These are phyloP conservation scores for Formica selysi DNA, from an alignment of 1,140 invertebrate species.

Conservation along the genomic window DNA sequence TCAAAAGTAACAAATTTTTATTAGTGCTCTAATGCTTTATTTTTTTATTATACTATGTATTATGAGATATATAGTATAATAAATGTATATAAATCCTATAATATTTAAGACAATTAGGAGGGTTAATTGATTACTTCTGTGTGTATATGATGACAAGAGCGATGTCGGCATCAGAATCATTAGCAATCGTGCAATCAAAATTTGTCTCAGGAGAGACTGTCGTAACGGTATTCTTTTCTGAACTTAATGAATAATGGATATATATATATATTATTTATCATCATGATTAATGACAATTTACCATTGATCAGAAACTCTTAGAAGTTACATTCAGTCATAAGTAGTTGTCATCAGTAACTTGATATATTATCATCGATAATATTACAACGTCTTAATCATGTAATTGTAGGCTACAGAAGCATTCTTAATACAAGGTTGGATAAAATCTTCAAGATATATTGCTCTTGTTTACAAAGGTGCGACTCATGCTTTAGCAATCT, in stretches of 20 bases:
- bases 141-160: constrained; percentile 1
- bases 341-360: neutral
- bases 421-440: constrained; percentile 87
- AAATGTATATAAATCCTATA: neutral
- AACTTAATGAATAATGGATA: constrained; percentile 45
- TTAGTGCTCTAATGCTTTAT: too few species aligned
- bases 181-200: constrained; percentile 88
- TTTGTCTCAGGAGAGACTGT: constrained; percentile 89
- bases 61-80: neutral
- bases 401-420: constrained; percentile 84
- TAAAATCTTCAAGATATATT: constrained; percentile 87
- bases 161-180: constrained; percentile 70
- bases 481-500: constrained; percentile 89
- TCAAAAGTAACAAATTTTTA: neutral
- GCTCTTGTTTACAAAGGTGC: constrained; percentile 89
- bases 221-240: constrained; percentile 85
- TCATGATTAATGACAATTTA: neutral
- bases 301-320: neutral
- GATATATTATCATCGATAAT: neutral
- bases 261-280: constrained; percentile 30
- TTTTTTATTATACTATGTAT: neutral
- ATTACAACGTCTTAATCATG: constrained; percentile 71
- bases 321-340: neutral
- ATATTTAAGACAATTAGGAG: neutral
- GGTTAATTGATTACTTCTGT: neutral